Percentiles rank a stretch among this genome's conserved stretches.
These are phyloP conservation scores for Cyaniris semiargus DNA, from an alignment of 2,888 invertebrate species.

Conservation along the genomic window DNA sequence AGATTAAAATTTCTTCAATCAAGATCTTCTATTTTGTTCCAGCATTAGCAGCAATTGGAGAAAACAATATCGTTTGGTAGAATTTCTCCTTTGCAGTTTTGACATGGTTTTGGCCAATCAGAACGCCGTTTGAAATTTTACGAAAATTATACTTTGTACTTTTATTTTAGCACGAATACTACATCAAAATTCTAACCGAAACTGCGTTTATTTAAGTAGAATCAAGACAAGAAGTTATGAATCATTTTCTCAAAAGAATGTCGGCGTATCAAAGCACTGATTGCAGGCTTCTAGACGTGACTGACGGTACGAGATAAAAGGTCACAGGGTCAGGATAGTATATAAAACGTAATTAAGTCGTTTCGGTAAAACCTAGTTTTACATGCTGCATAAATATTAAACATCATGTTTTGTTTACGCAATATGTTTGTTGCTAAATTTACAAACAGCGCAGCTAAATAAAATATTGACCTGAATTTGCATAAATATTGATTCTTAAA, in stretches of 20 bases:
- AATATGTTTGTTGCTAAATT: background rate
- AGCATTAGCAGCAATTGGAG: no score
- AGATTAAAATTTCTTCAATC: conserved; percentile 34
- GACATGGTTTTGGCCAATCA: no score
- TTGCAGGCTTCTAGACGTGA: conserved; percentile 27
- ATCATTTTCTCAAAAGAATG: conserved; percentile 44
- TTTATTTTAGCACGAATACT: no score
- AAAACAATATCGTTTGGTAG: no score
- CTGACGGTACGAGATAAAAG: conserved; percentile 25
- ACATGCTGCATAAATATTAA: background rate
- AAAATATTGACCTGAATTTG: background rate
- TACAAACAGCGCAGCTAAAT: background rate
- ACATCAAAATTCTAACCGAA: background rate
- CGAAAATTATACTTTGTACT: no score
- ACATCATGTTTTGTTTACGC: background rate
- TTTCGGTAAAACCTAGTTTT: conserved; percentile 9
- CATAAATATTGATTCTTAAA: background rate
- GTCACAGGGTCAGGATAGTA: conserved; percentile 9
- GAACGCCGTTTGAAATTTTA: no score
- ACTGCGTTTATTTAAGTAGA: conserved; percentile 34
- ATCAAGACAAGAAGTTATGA: conserved; percentile 40
- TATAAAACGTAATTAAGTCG: conserved; percentile 23
- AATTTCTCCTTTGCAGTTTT: no score
- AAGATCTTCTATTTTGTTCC: no score
- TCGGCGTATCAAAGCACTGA: conserved; percentile 36